Base-by-base conservation (phyloP, 2,888 invertebrate genomes). In the Drosophila antonietae region DNA sequence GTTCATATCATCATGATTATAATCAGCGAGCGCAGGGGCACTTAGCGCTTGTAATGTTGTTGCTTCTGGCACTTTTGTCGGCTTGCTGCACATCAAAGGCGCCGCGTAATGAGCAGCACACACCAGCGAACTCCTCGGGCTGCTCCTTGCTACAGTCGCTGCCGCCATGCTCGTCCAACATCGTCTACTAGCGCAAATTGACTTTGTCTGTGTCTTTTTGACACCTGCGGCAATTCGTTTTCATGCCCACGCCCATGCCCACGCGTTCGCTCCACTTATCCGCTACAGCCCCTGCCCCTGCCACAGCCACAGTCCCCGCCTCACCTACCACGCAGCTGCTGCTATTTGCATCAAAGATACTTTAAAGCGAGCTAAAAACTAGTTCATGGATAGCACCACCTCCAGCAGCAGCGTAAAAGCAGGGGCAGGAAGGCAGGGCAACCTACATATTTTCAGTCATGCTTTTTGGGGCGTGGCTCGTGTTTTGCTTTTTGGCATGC, bases 161-260 rank as follows among this genome's bases (percentile, higher is more conserved):
- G 15, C 28, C 44, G 31, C 53, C 20, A 10, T 37, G 31, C 59
- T 31, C 39, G 44, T 28, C 58, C 58, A 43, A 58, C 60, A 64
- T 37, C 73, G 68, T 77, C 87, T 76, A 77, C 70, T 68, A 79
- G 72, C 69, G 73, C 76, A 89, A 85, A 85, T 85, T 87, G 84
- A 85, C 84, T 89, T 85, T 85, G 84, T 89, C 88, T 85, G 84
- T 85, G 88, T 85, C 83, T 87, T 85, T 85, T 87, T 87, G 85
- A 89, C 84, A 85, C 84, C 84, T 85, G 84, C 84, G 84, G 84
- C 84, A 89, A 87, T 89, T 84, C 89, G 72, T 83, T 87, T 78
- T 71, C 70, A 64, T 73, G 70, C 70, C 79, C 82, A 74, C 46
- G 61, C 77, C 39, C 70, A 72, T 37, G 57, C 75, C 51, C 49